Percentiles rank a stretch among this genome's conserved stretches.
These are phyloP conservation scores for Diuraphis noxia DNA, from an alignment of 1,140 invertebrate species.

Conservation along the genomic window DNA sequence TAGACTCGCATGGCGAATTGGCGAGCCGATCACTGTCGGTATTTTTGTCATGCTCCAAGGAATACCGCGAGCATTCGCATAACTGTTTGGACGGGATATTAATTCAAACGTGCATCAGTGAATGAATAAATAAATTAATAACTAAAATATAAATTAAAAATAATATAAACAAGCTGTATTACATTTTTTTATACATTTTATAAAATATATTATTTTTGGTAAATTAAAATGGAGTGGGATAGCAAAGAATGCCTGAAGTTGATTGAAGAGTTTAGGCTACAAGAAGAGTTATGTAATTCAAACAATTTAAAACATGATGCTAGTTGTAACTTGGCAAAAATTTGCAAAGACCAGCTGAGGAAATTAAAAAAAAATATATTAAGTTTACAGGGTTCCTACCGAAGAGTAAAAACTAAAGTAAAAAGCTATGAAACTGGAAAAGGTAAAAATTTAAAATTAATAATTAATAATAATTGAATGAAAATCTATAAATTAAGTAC, in stretches of 20 bases:
- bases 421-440: no score
- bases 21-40: not conserved
- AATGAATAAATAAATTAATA: no score
- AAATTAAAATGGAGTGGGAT: not conserved
- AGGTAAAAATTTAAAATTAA: no score
- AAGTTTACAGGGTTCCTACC: not conserved
- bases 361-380: not conserved
- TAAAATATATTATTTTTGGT: not conserved
- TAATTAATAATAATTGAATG: no score
- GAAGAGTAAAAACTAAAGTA: not conserved
- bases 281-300: not conserved
- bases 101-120: not conserved
- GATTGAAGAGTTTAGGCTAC: not conserved
- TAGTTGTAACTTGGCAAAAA: not conserved
- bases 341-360: not conserved
- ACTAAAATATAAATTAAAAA: no score
- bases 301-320: not conserved
- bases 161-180: no score
- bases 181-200: no score
- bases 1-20: not conserved
- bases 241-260: not conserved
- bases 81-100: not conserved
- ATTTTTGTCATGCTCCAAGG: not conserved
- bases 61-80: not conserved
- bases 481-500: no score